These are phyloP conservation scores for Anisognathus igniventris DNA, from an alignment of 2,797 vertebrate genomes.

Conservation along the genomic window DNA sequence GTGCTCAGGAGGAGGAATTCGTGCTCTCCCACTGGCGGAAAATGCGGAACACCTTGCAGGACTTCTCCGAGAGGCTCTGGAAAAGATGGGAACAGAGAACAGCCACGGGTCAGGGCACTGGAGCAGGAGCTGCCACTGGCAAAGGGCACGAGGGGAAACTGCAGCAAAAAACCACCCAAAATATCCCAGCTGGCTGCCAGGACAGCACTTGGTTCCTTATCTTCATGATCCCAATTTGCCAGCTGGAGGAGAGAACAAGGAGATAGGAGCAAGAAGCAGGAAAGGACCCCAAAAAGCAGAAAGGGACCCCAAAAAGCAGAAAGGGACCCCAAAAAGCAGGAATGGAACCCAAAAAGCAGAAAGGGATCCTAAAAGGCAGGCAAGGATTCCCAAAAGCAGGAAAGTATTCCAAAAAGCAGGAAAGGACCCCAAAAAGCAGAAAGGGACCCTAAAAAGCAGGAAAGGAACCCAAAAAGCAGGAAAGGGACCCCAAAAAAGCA, in stretches of 20 bases:
- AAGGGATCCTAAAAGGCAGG: too few species aligned
- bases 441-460: too few species aligned
- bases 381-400: too few species aligned
- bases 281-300: too few species aligned
- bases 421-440: background rate
- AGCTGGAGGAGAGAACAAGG: background rate
- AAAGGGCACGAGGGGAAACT: accelerated
- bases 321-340: too few species aligned
- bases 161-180: accelerated
- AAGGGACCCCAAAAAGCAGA: too few species aligned
- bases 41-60: constrained; percentile 91
- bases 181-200: background rate
- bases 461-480: background rate
- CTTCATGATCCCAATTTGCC: accelerated
- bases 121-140: accelerated
- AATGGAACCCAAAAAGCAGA: too few species aligned
- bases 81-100: background rate
- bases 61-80: constrained; percentile 87
- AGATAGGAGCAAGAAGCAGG: background rate
- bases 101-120: background rate
- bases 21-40: constrained; percentile 90
- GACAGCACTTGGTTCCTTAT: accelerated
- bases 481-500: background rate
- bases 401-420: too few species aligned
- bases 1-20: constrained; percentile 75